A percentile compares a stretch with the other conserved stretches of the same genome.
phyloP scores from a whole-genome alignment of 2,113 vertebrate genomes.

The Varanus salvator region DNA sequence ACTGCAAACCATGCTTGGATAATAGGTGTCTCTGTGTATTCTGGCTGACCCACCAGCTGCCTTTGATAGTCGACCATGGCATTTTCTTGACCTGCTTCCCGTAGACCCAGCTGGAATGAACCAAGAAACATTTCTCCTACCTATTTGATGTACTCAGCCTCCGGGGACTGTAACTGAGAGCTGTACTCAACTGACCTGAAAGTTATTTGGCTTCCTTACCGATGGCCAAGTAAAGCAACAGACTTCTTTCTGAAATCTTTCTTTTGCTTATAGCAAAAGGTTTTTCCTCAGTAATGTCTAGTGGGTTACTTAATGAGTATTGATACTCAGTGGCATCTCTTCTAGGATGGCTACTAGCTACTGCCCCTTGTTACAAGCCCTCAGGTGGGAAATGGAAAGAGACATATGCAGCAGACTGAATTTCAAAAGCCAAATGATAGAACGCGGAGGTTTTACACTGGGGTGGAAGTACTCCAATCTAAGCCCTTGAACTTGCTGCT shows the following conservation, averaged over 20 bases:
- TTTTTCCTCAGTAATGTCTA: background rate
- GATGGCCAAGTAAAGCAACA: background rate
- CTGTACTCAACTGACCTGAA: background rate
- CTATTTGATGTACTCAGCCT: background rate
- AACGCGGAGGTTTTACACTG: no score
- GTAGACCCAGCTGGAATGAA: background rate
- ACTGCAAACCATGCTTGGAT: background rate
- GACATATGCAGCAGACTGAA: background rate
- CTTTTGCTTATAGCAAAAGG: background rate
- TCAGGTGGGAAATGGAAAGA: background rate
- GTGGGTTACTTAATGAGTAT: background rate
- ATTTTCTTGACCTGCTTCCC: conserved; percentile 17
- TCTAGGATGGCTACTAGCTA: background rate
- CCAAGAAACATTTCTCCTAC: background rate
- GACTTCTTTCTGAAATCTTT: background rate
- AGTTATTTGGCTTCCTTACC: background rate
- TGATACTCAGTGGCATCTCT: background rate
- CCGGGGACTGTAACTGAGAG: background rate
- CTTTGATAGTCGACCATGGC: conserved; percentile 5
- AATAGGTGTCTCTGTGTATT: background rate
- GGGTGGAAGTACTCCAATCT: no score
- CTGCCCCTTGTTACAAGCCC: background rate
- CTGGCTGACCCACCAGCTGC: background rate
- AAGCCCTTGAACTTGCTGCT: no score
- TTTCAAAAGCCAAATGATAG: background rate